phyloP scores from a whole-genome alignment of 2,113 vertebrate species.

The Ploceus nigricollis region DNA sequence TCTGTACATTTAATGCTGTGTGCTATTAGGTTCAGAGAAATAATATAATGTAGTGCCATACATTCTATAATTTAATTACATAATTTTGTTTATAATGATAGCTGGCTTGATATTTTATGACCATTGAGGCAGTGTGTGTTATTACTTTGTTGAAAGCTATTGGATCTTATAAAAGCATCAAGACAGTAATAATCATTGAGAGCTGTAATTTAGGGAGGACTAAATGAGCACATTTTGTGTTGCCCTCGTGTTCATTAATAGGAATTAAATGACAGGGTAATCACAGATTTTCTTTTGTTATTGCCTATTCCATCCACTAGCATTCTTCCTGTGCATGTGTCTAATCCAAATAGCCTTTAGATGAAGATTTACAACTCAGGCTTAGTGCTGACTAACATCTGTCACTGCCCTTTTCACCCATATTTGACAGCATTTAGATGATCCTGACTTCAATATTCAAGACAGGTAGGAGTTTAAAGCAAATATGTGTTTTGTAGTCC shows the following conservation, averaged over 20 bases:
- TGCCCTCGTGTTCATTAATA: conserved; percentile 1
- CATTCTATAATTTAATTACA: not conserved
- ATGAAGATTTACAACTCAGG: not conserved
- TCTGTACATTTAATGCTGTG: not conserved
- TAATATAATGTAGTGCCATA: not conserved
- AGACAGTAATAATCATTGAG: conserved; percentile 19
- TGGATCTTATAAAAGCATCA: conserved; percentile 10
- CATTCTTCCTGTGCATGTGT: not conserved
- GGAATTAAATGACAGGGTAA: conserved; percentile 10
- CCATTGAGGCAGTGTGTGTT: not conserved
- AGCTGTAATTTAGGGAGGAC: conserved; percentile 6
- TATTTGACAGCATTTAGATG: not conserved
- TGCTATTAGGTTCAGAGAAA: not conserved
- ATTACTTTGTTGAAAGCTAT: conserved; percentile 19
- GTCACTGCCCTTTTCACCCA: not conserved
- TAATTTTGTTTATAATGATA: conserved; percentile 25
- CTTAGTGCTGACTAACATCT: not conserved
- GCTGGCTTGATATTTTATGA: conserved; percentile 16
- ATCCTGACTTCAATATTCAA: not conserved
- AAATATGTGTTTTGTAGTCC: not conserved
- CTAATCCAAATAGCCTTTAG: not conserved
- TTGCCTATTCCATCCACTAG: not conserved
- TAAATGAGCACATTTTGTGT: not conserved
- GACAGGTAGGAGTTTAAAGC: not conserved
- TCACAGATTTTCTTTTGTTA: conserved; percentile 11